These are phyloP conservation scores for Sarcophaga rosellei DNA, from an alignment of 2,888 invertebrate species.

Conservation along the genomic window DNA sequence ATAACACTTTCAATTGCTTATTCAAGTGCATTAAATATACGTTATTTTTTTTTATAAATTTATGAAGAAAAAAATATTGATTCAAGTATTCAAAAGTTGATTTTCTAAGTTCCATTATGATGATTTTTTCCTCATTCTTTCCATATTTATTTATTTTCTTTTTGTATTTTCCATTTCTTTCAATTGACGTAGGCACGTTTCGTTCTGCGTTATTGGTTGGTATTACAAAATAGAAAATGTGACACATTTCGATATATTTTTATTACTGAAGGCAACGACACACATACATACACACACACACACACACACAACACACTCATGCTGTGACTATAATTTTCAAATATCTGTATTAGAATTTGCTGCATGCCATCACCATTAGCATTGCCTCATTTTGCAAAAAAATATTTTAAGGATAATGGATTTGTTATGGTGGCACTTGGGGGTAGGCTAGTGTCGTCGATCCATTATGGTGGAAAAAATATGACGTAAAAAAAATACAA, in stretches of 20 bases:
- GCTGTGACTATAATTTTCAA: background rate
- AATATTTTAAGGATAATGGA: background rate
- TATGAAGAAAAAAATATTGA: background rate
- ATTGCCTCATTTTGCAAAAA: conserved; percentile 1
- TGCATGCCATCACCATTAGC: background rate
- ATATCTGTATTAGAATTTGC: background rate
- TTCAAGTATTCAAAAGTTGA: background rate
- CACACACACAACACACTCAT: background rate
- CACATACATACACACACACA: background rate
- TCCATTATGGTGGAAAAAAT: conserved; percentile 6
- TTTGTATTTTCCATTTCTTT: background rate
- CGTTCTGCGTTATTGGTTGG: background rate
- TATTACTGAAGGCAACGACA: conserved; percentile 42
- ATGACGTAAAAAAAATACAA: conserved; percentile 12
- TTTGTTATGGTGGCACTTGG: conserved; percentile 1
- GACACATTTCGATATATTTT: conserved; percentile 47
- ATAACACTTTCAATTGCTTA: background rate
- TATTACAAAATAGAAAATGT: conserved; percentile 40
- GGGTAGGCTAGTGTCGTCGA: conserved; percentile 34
- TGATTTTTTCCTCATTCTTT: background rate
- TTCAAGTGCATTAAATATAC: background rate
- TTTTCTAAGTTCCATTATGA: background rate
- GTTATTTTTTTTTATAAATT: background rate
- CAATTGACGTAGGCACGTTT: conserved; percentile 13
- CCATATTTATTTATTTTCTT: background rate